These are phyloP conservation scores for Clarias macrocephalus DNA, from an alignment of 2,113 vertebrate species.

Conservation along the genomic window DNA sequence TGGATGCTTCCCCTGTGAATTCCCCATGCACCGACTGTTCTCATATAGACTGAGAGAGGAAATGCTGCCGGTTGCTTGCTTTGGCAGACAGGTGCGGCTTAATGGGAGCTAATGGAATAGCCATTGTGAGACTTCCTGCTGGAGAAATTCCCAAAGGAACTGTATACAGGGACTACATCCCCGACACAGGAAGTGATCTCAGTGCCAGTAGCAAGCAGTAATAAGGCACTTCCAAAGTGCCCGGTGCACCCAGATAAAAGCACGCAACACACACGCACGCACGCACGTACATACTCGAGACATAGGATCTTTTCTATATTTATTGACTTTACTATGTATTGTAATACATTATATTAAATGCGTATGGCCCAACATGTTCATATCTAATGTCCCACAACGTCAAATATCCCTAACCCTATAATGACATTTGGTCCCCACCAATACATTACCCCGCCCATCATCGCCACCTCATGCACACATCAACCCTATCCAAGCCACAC, in stretches of 20 bases:
- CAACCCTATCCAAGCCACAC: conserved; percentile 8
- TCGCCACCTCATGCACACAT: conserved; percentile 24
- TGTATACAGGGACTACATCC: conserved; percentile 60
- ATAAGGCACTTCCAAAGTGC: conserved; percentile 58
- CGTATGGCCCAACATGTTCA: background rate
- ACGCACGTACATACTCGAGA: background rate
- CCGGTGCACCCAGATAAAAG: conserved; percentile 1
- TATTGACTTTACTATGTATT: background rate
- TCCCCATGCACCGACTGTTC: conserved; percentile 37
- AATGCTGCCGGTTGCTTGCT: conserved; percentile 53
- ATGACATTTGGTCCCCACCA: background rate
- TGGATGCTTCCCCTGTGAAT: conserved; percentile 32
- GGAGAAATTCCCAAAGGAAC: conserved; percentile 59
- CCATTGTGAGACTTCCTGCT: conserved; percentile 72
- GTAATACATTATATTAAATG: background rate
- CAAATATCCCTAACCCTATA: background rate
- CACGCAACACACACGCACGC: background rate
- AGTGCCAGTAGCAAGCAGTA: conserved; percentile 47
- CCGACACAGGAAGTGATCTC: conserved; percentile 72
- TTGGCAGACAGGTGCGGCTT: conserved; percentile 52
- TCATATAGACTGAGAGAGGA: conserved; percentile 49
- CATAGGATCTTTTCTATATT: background rate
- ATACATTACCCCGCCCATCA: background rate
- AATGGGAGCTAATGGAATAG: conserved; percentile 57
- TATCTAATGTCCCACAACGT: background rate